Conservation (phyloP, 2,113 vertebrate species). For the Malurus cyaneus region DNA sequence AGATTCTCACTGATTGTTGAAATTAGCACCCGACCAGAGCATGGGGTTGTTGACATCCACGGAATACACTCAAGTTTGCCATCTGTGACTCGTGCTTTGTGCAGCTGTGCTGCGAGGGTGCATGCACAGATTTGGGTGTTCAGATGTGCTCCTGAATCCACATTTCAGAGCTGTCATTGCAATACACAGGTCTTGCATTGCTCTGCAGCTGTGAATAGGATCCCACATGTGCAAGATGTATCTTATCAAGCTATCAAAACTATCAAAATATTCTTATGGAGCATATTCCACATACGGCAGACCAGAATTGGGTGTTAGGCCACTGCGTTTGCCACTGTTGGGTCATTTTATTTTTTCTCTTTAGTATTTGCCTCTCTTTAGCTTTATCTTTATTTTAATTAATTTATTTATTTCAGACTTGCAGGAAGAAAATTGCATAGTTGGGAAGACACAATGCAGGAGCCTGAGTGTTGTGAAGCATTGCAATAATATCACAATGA, state of each 20-base stretch:
- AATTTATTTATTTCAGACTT: neutral
- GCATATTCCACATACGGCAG: neutral
- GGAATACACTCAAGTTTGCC: neutral
- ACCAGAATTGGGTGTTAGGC: neutral
- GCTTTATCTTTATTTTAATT: too few relatives aligned
- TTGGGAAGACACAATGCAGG: neutral
- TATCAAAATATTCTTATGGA: neutral
- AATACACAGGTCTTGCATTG: neutral
- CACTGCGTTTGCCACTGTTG: neutral
- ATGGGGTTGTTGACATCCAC: neutral
- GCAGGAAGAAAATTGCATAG: neutral
- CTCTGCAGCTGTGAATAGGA: neutral
- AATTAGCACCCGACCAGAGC: neutral
- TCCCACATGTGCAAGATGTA: fast-evolving
- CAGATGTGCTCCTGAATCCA: neutral
- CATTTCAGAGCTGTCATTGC: neutral
- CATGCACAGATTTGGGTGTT: neutral
- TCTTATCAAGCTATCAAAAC: neutral
- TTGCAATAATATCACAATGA: neutral
- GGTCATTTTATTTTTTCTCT: neutral
- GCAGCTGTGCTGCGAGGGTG: neutral
- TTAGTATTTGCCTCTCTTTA: neutral
- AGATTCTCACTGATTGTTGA: neutral
- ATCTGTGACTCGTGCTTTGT: neutral
- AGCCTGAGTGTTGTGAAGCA: neutral